phyloP scores from a whole-genome alignment of 2,113 vertebrate genomes.

The Gambusia holbrooki region DNA sequence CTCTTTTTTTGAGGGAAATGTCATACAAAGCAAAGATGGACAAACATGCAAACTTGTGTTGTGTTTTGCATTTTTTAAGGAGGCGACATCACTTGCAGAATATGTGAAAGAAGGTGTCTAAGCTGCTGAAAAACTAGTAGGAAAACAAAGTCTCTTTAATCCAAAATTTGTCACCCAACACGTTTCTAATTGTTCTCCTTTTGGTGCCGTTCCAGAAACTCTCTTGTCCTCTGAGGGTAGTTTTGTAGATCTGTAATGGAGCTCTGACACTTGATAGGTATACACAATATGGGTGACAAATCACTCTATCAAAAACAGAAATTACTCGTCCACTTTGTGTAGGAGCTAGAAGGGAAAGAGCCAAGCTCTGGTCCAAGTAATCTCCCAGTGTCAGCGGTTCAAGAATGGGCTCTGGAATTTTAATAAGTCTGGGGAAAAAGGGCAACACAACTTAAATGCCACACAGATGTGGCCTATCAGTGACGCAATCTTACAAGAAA shows the following conservation, averaged over 20 bases:
- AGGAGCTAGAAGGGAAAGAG: slow-evolving; percentile 15
- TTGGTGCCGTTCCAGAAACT: slow-evolving; percentile 4
- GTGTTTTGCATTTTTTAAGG: slow-evolving; percentile 43
- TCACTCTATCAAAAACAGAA: slow-evolving; percentile 43
- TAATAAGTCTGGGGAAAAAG: slow-evolving; percentile 52
- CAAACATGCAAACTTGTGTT: slow-evolving; percentile 34
- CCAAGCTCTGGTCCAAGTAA: slow-evolving; percentile 60
- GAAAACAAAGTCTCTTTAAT: background rate
- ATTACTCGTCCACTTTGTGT: slow-evolving; percentile 38
- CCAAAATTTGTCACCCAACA: background rate
- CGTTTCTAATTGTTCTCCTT: slow-evolving; percentile 27
- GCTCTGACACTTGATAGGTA: slow-evolving; percentile 26
- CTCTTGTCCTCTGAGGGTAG: slow-evolving; percentile 26
- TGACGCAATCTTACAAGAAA: slow-evolving; percentile 52
- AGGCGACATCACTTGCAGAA: slow-evolving; percentile 63
- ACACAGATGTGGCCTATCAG: slow-evolving; percentile 64
- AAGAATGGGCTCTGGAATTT: slow-evolving; percentile 69
- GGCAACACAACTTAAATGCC: slow-evolving; percentile 62
- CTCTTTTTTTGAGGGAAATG: slow-evolving; percentile 45
- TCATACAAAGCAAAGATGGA: slow-evolving; percentile 29
- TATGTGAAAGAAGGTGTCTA: slow-evolving; percentile 44
- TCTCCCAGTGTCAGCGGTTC: slow-evolving; percentile 46
- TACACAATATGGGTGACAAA: slow-evolving; percentile 38
- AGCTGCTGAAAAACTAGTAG: slow-evolving; percentile 31
- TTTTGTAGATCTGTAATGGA: background rate